Percentiles rank a stretch among this genome's conserved stretches.
Conservation (phyloP, 2,797 vertebrate species). For the Coregonus sp. region DNA sequence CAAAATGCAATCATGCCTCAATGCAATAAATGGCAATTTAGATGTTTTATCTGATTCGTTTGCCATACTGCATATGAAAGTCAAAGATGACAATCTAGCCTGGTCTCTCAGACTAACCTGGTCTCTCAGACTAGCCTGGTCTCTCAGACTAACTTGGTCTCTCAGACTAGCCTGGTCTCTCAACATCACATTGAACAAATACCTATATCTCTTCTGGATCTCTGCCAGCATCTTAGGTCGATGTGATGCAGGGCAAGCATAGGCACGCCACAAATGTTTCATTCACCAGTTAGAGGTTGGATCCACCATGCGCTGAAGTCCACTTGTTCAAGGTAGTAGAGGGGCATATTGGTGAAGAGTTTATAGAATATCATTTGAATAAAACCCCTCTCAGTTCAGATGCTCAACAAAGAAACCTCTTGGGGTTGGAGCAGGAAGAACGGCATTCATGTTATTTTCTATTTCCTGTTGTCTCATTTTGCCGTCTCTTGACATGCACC, state of each 20-base stretch:
- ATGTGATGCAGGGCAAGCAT: neutral
- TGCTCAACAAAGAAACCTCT: too few species aligned
- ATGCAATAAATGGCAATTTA: constrained; percentile 77
- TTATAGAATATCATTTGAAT: too few species aligned
- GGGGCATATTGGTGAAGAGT: neutral
- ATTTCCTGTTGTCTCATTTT: neutral
- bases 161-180: too few species aligned
- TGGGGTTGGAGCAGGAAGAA: neutral
- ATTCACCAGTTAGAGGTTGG: neutral
- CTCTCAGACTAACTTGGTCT: too few species aligned
- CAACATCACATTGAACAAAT: constrained; percentile 23
- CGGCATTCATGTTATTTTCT: neutral
- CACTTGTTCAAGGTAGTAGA: neutral
- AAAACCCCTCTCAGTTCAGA: too few species aligned
- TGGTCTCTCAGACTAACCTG: too few species aligned
- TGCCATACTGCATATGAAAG: constrained; percentile 15
- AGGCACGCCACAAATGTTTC: neutral
- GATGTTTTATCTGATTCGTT: constrained; percentile 32
- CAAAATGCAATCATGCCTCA: constrained; percentile 70
- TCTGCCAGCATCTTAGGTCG: constrained; percentile 13
- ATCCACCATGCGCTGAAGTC: neutral
- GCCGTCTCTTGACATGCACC: neutral
- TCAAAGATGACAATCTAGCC: neutral
- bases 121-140: too few species aligned
- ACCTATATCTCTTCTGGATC: constrained; percentile 22